Base-by-base conservation (phyloP, 2,797 vertebrate genomes). In the Peromyscus nudipes region DNA sequence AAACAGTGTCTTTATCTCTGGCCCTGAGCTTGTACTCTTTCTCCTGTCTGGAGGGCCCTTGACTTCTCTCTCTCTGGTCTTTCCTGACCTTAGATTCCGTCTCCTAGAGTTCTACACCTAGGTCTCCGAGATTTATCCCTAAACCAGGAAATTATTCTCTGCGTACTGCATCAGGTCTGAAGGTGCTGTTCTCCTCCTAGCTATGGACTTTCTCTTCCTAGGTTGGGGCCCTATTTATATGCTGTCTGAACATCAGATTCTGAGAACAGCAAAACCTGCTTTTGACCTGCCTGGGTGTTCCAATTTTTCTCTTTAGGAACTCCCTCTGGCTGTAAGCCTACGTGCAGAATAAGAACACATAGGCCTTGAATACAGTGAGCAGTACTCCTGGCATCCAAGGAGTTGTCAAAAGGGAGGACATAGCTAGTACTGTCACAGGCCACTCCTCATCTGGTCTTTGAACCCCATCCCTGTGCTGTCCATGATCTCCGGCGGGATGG, bases 361-460 rank as follows among this genome's bases (percentile, higher is more conserved):
- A 12, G 49, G 19, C 31, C 34, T 55, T 89, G 46, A 43, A 81
- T 25, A 29, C 73, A 62, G 1, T 19, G 69, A 94, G 60, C 79
- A 62, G 16, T 16, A 34, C 29, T 34, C 67, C 57, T 75, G 49
- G 23, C 76, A 89, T 93, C 13, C 10, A 84, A 82, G 46, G 31
- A 76, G 12, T 43, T 40, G 27, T 80, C 81, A 49, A 85, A 34
- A 43, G 52, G 79, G 76, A 49, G 40, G 19, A 52, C 37, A 27
- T 46, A 65, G 77, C 55, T 52, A 80, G 77, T 43, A 25, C 76
- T 79, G 83, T 89, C 73, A 60, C 29, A 34, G 37, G 83, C 95
- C 62, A 34, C 84, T 91, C 75, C 82, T 90, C 55, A 25, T 64
- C 34, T 43, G 80, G 69, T 96, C 87, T 94, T 96, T 64, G 62